Base-by-base conservation (phyloP, 1,140 invertebrate genomes). In the Drosophila trapezifrons region DNA sequence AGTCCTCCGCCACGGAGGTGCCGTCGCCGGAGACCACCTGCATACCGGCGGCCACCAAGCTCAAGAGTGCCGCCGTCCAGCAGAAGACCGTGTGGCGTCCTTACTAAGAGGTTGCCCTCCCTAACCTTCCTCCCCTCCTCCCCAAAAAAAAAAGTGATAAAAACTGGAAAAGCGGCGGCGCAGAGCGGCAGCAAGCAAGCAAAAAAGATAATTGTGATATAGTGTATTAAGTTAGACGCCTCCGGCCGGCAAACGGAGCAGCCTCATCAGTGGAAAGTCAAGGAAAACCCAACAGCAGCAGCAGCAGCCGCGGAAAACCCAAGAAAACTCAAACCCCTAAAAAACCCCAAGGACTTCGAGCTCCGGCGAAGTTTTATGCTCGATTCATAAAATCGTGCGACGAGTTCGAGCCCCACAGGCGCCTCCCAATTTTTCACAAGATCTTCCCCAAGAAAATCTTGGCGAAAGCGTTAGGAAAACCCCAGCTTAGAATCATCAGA, bases 81-180 rank as follows among this genome's bases (percentile, higher is more conserved):
- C 93, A 94, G 17, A 96, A 96, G 92, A 93, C 94, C 15, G 95
- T 96, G 12, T 96, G 96, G 96, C 93, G 95, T 80, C 96, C 95
- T 15, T 96, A 96, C 92, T 96, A 93, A 22, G 13, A 93, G 45
- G 15, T 32, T n/a, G 42, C 15, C 3, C 10, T 22, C 27, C 27
- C 10, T 18, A 3, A 7, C n/a, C n/a, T 7, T 1, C 29, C 17
- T 10, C 8, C 18, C 20, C 2, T 7, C 32, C 52, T 37, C 20
- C n/a, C 17, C 32, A 47, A 13, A 25, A 51, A 43, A 51, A 58
- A 76, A 76, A 67, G 80, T 78, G 69, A 81, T 73, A 67, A 37
- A 51, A 54, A 22, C 18, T 54, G 51, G 51, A 54, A 51, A 40
- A 66, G 55, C 64, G 56, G 65, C 75, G 56, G 63, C 82, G 82